Evolutionary conservation across 2,797 vertebrate genomes (phyloP), one percentile per base, ranked within the genome.

Genomic region (Bradypus variegatus): DNA sequence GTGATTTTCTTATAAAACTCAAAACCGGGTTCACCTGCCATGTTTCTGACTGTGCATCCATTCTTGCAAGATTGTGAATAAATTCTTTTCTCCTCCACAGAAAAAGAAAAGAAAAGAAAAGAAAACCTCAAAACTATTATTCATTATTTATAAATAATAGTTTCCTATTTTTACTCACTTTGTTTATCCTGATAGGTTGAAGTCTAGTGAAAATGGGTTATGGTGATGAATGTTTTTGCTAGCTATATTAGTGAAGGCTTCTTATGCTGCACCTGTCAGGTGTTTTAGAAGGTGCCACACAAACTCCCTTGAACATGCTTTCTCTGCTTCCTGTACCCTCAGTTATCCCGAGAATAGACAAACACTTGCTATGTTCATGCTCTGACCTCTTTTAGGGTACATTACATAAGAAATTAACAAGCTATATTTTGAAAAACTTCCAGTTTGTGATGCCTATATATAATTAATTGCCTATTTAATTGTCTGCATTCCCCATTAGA

Each of bases 251-350:
- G 98, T 1, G 98, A 99, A 60, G 98, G 98, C 65, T 98, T 99
- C 0, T 94, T 99, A 58, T 99, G 98, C 96, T 98, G 98, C 91
- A 98, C 99, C 94, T 99, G 98, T 96, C 98, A 4, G 98, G 98
- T 4, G 98, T 99, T 93, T 85, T 99, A 8, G 98, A 98, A 95
- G 98, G 98, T 73, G 98, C 98, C 0, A 95, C 99, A 45, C 98
- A 99, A 97, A 98, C 98, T n/a, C 98, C 98, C 2, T 99, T 29
- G 98, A 99, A 72, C 98, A 99, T 1, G 98, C 98, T 6, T 99
- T 98, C 97, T 99, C 98, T 96, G 97, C 98, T 65, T 95, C 98
- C 87, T 99, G 98, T 90, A 99, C 99, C 97, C 98, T 98, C 60
- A 98, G 97, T 96, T 99, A 98, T 95, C 98, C 98, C 0, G 98